Evolutionary conservation across 2,888 invertebrate species (phyloP), one percentile per base, ranked within the genome.

Genomic region (Drosophila nr. perissopoda): DNA sequence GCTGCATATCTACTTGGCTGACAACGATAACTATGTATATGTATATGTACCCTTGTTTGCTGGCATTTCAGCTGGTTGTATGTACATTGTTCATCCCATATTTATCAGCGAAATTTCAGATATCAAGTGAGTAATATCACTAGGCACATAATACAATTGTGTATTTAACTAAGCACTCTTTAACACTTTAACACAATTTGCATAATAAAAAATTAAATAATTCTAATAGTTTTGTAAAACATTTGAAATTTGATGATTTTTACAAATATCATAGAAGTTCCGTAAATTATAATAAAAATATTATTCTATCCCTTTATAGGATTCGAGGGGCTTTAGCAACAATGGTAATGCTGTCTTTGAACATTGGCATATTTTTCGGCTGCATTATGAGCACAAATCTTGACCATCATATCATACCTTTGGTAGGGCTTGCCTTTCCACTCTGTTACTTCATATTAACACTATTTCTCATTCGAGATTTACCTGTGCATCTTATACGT

Each of bases 321-420:
- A 89, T 93, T 51, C 92, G 93, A 11, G 93, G 93, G 2, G 87
- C 90, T 3, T 80, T 92, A 3, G 83, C 90, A 2, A 80, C 93
- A 6, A 82, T 92, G 78, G 80, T 91, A 0, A 87, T 91, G 78
- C 72, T 92, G 13, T 82, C 90, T 8, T 75, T 92, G 2, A 92
- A 92, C 56, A 68, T 86, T 38, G 93, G 93, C 16, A 68, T 91
- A 16, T 76, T 93, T 0, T 40, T 86, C 2, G 92, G 92, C n/a
- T 92, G 82, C 27, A 90, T 92, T n/a, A 51, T 91, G 48, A 84
- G 91, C 48, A 82, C 91, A 0, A 82, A 91, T 65, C 42, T 93
- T 11, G 53, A 81, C 2, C 92, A 91, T 54, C 63, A 82, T 27
- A 45, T 89, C 2, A 83, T 91, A 29, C 91, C 92, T 2, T 87